Conservation (phyloP, 2,888 invertebrate genomes). For the Alviniconcha strummeri region DNA sequence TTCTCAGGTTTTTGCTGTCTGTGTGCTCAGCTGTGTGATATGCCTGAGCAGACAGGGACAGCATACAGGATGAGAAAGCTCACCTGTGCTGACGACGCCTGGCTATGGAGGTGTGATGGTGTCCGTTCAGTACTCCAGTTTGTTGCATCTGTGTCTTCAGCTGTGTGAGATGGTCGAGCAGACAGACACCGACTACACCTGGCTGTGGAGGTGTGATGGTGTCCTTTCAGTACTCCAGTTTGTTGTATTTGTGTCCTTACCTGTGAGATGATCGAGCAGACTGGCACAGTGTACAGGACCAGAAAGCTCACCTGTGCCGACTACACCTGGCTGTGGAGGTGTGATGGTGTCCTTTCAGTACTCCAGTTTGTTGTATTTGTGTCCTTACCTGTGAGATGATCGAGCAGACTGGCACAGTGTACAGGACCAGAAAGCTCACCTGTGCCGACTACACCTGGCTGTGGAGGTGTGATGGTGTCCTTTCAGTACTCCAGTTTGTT, state of each 20-base stretch:
- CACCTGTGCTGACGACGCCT: too few species aligned
- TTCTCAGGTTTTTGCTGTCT: too few species aligned
- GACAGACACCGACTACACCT: constrained; percentile 50
- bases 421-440: too few species aligned
- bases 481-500: too few species aligned
- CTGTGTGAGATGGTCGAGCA: constrained; percentile 44
- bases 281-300: constrained; percentile 24
- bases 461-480: constrained; percentile 43
- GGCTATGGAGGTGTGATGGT: too few species aligned
- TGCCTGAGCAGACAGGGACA: too few species aligned
- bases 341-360: constrained; percentile 23
- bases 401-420: constrained; percentile 34
- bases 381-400: constrained; percentile 41
- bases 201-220: constrained; percentile 47
- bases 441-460: constrained; percentile 52
- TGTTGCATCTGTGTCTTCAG: constrained; percentile 27
- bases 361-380: too few species aligned
- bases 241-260: not conserved
- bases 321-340: constrained; percentile 53
- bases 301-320: constrained; percentile 38
- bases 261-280: constrained; percentile 42
- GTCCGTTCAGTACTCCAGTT: too few species aligned
- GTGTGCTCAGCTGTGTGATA: too few species aligned
- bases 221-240: not conserved
- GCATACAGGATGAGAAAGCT: too few species aligned